These are phyloP conservation scores for Paradisaea rubra DNA, from an alignment of 2,113 vertebrate species.

Conservation along the genomic window DNA sequence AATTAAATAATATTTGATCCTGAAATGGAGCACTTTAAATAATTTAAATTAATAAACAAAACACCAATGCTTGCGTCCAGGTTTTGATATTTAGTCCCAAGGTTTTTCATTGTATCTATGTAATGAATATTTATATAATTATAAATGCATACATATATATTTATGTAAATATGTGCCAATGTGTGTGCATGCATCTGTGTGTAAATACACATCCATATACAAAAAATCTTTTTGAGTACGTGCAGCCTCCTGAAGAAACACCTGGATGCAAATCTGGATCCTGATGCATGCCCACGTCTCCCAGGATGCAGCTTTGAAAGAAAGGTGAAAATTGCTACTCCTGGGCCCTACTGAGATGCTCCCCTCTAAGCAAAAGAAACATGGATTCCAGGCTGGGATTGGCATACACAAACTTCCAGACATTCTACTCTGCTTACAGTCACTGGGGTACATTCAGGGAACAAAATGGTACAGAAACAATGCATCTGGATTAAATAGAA, in stretches of 20 bases:
- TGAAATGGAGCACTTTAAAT: neutral
- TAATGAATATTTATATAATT: no score
- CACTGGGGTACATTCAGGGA: neutral
- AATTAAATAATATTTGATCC: neutral
- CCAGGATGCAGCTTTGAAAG: neutral
- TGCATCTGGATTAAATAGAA: conserved; percentile 16
- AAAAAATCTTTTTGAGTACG: neutral
- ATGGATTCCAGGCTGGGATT: neutral
- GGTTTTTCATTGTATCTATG: neutral
- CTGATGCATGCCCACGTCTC: neutral
- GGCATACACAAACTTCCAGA: neutral
- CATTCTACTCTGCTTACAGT: neutral
- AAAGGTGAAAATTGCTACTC: neutral
- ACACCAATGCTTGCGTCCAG: neutral
- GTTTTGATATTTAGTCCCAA: neutral
- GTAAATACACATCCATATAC: rapidly evolving
- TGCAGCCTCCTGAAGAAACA: neutral
- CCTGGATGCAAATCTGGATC: neutral
- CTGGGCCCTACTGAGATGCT: neutral
- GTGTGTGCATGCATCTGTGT: rapidly evolving
- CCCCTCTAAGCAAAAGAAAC: rapidly evolving
- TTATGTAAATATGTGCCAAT: rapidly evolving
- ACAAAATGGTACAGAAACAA: conserved; percentile 11
- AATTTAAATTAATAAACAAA: neutral
- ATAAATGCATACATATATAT: neutral